Evolutionary conservation across 2,113 vertebrate species (phyloP), one percentile per base, ranked within the genome.

Genomic region (Nesospiza acunhae): DNA sequence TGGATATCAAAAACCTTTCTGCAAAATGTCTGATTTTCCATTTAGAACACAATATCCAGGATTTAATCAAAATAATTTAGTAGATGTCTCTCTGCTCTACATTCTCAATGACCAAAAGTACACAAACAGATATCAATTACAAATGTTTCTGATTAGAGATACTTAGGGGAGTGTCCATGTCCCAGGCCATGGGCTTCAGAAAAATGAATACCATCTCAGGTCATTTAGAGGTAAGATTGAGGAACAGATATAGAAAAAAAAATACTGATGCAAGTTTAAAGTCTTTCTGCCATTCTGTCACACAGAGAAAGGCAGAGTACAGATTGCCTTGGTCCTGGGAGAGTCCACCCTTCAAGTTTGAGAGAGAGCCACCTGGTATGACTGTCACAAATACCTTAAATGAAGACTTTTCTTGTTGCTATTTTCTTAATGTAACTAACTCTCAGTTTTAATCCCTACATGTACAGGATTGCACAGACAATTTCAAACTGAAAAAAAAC

Each of bases 341-440:
- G 14, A 53, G 27, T n/a, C 13, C 11, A 28, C 10, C 1, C 3
- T 47, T 77, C 18, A 59, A 9, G 4, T 59, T 1, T 64, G 41
- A 70, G 39, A 69, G 35, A 33, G 1, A 17, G 15, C 1, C 13
- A 55, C 13, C 9, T 56, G 47, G 16, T 46, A 35, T 18, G 70
- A 41, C 2, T 9, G 23, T 67, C 0, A 0, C 10, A 79, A n/a
- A 49, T 3, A 60, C 2, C 21, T 17, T 35, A n/a, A 75, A 62
- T 15, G 3, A 80, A 59, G 26, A 56, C 17, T 66, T 47, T 67
- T 62, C 16, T 46, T 41, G 81, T 73, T 62, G 9, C 2, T 67
- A 18, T 56, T 78, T 50, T 7, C 50, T 76, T 66, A 42, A 58
- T 21, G 8, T 24, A 49, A 49, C 6, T 28, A 74, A 35, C 4